Conservation (phyloP, 2,888 invertebrate genomes). For the Adelphocoris suturalis region DNA sequence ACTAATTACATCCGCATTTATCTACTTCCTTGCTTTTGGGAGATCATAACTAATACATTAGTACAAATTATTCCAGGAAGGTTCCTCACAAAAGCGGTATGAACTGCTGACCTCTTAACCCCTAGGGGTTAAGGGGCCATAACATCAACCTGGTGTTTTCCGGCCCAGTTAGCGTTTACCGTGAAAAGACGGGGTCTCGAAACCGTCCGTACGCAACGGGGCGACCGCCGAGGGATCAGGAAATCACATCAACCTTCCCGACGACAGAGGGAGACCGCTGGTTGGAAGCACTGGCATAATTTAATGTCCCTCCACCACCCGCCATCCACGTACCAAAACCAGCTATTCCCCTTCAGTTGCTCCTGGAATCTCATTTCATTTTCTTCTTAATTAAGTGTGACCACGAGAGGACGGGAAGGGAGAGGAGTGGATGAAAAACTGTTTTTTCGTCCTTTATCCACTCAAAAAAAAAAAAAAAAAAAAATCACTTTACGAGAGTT, state of each 20-base stretch:
- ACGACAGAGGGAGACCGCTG: not conserved
- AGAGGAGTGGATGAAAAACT: slow-evolving; percentile 1
- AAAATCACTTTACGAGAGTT: slow-evolving; percentile 27
- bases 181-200: not conserved
- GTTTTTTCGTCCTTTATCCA: slow-evolving; percentile 29
- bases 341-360: not conserved
- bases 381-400: slow-evolving; percentile 63
- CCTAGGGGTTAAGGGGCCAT: not conserved
- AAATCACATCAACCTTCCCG: slow-evolving; percentile 40
- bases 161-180: slow-evolving; percentile 8
- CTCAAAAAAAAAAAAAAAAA: not conserved
- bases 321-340: not conserved
- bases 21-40: no score
- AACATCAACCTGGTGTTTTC: not conserved
- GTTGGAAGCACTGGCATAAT: slow-evolving; percentile 18
- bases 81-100: not conserved
- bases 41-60: no score
- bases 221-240: not conserved
- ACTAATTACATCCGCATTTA: no score
- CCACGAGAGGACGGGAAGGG: slow-evolving; percentile 14
- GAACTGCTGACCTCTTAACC: slow-evolving; percentile 6
- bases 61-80: no score
- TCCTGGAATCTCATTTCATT: slow-evolving; percentile 57
- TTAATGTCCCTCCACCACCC: not conserved
- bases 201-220: not conserved